Evolutionary conservation across 2,113 vertebrate genomes (phyloP), one percentile per base, ranked within the genome.

Genomic region (Bubo blakistoni): DNA sequence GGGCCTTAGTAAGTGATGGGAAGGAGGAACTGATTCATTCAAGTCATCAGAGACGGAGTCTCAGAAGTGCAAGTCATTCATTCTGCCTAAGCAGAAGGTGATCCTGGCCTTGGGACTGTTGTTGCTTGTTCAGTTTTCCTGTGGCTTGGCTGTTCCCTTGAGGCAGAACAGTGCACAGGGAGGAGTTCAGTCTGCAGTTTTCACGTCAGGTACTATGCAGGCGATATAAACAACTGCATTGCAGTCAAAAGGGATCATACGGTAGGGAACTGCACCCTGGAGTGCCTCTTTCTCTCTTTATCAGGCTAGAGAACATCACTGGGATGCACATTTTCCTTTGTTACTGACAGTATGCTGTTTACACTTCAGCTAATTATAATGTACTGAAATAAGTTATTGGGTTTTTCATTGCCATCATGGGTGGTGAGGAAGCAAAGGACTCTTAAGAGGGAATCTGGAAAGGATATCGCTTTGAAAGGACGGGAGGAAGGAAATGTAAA

Each of bases 61-160:
- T 93, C 16, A 72, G 34, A 71, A 81, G 22, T 16, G 25, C 27
- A 24, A 72, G 16, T 27, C 24, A 29, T 72, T 85, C 1, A 1
- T 79, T 10, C 77, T 83, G 21, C 42, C 65, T 63, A 32, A 66
- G 67, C 11, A 66, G 77, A 76, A 87, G 46, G 34, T 87, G 66
- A 82, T 81, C 36, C 46, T 54, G 22, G 78, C 63, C 46, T 94
- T 38, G 44, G 10, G 25, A 59, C 2, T 62, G 7, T n/a, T 0
- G 1, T 58, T 0, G 0, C 30, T 58, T 59, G 5, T 65, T 86
- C 82, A 24, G 29, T 38, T 82, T 90, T 73, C 46, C 46, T 0
- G 0, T 57, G 79, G n/a, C 29, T 51, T 91, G 65, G 10, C 24
- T 87, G 26, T 9, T 88, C 47, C 32, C 40, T 44, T 19, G 34